These are phyloP conservation scores for Odontomachus brunneus DNA, from an alignment of 1,140 invertebrate species.

Conservation along the genomic window DNA sequence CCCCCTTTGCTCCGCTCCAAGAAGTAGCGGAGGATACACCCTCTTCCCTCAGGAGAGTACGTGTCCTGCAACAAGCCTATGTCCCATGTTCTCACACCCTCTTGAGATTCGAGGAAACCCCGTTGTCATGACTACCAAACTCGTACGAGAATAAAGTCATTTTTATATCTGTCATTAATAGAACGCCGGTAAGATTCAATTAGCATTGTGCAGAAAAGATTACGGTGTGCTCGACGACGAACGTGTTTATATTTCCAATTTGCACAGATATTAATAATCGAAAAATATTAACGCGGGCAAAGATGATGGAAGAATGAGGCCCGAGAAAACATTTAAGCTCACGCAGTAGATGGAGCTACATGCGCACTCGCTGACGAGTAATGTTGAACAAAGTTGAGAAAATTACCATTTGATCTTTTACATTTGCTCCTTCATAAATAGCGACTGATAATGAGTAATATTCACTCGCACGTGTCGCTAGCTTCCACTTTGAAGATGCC, in stretches of 20 bases:
- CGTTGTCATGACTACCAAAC: slow-evolving; percentile 71
- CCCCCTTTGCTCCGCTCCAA: no score
- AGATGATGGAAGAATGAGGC: no score
- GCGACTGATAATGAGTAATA: no score
- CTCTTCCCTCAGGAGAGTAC: slow-evolving; percentile 72
- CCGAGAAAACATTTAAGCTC: no score
- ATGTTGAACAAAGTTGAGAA: no score
- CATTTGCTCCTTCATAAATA: no score
- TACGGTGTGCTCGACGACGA: no score
- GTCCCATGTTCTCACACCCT: slow-evolving; percentile 66
- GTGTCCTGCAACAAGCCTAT: slow-evolving; percentile 71
- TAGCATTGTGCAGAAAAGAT: slow-evolving; percentile 37
- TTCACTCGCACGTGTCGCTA: background rate
- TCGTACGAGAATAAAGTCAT: slow-evolving; percentile 65
- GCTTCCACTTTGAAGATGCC: slow-evolving; percentile 24
- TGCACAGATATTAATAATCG: background rate
- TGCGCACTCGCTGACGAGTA: no score
- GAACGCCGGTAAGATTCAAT: slow-evolving; percentile 27
- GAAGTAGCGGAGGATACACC: slow-evolving; percentile 69
- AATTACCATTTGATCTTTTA: no score
- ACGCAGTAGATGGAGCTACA: no score
- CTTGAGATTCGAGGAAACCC: slow-evolving; percentile 73
- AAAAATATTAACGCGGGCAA: background rate
- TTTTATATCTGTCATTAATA: slow-evolving; percentile 64
- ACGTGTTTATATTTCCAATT: slow-evolving; percentile 4